Conservation (phyloP, 2,113 vertebrate genomes). For the Hucho hucho region DNA sequence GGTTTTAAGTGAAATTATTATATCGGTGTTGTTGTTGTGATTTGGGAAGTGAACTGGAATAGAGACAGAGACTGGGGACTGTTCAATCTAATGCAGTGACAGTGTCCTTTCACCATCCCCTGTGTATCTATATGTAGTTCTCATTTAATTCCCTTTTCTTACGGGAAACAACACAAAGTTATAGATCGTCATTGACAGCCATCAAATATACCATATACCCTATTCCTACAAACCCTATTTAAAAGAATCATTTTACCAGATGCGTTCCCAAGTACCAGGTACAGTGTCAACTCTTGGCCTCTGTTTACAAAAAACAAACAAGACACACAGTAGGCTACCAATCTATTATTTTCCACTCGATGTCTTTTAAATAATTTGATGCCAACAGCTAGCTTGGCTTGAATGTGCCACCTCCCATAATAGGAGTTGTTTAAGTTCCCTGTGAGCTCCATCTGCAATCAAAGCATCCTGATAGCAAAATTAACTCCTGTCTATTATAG, state of each 20-base stretch:
- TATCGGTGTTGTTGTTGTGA: conserved; percentile 27
- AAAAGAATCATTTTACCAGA: too few species aligned
- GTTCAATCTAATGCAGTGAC: conserved; percentile 18
- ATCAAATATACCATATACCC: too few species aligned
- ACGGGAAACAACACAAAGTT: not conserved
- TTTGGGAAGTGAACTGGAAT: conserved; percentile 29
- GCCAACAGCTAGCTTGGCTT: conserved; percentile 13
- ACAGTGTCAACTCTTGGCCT: not conserved
- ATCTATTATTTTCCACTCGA: not conserved
- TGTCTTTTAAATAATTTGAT: conserved; percentile 15
- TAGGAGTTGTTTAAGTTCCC: conserved; percentile 52
- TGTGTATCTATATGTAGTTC: not conserved
- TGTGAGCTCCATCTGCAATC: conserved; percentile 64
- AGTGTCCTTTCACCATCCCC: not conserved
- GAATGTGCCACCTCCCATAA: conserved; percentile 3
- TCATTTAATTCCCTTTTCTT: not conserved
- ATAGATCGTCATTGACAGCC: too few species aligned
- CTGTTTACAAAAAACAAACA: not conserved
- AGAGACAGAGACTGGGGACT: conserved; percentile 14
- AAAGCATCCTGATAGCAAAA: conserved; percentile 52
- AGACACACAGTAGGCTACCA: not conserved
- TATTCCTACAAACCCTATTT: too few species aligned
- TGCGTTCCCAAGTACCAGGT: too few species aligned
- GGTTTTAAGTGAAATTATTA: conserved; percentile 24
- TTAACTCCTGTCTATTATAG: conserved; percentile 61